Percentiles rank a stretch among this genome's conserved stretches.
phyloP scores from a whole-genome alignment of 35 echinoderm and acorn worm species.

The Ophiothrix spiculata region DNA sequence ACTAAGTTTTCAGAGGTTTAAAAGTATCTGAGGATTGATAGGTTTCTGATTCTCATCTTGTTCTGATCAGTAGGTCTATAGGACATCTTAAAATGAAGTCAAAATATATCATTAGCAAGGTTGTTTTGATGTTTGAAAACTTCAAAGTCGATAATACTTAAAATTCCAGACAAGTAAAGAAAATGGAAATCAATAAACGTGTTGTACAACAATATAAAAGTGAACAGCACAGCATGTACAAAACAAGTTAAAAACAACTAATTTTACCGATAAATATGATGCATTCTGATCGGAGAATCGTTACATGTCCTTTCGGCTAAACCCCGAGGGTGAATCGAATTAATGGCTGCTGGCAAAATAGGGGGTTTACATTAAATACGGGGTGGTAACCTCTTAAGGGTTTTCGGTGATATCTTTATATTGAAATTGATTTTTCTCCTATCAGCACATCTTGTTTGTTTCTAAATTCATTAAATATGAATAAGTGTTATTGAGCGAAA shows the following conservation, averaged over 20 bases:
- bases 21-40: not conserved
- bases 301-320: not conserved
- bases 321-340: not conserved
- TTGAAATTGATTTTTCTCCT: not conserved
- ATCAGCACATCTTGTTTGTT: not conserved
- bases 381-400: not conserved
- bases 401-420: not conserved
- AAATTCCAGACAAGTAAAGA: not conserved
- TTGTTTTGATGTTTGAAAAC: constrained; percentile 3
- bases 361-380: not conserved
- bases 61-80: not conserved
- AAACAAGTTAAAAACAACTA: not conserved
- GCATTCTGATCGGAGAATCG: not conserved
- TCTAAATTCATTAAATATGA: constrained; percentile 1
- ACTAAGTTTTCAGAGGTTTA: not conserved
- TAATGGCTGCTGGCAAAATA: not conserved
- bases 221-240: not conserved
- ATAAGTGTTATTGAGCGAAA: not conserved
- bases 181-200: not conserved
- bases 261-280: not conserved
- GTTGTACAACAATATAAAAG: constrained; percentile 13
- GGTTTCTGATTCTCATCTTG: not conserved
- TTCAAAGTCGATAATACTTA: not conserved
- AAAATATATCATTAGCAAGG: not conserved
- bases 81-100: not conserved